A percentile compares a stretch with the other conserved stretches of the same genome.
These are phyloP conservation scores for Eospalax fontanierii DNA, from an alignment of 2,797 vertebrate genomes.

Conservation along the genomic window DNA sequence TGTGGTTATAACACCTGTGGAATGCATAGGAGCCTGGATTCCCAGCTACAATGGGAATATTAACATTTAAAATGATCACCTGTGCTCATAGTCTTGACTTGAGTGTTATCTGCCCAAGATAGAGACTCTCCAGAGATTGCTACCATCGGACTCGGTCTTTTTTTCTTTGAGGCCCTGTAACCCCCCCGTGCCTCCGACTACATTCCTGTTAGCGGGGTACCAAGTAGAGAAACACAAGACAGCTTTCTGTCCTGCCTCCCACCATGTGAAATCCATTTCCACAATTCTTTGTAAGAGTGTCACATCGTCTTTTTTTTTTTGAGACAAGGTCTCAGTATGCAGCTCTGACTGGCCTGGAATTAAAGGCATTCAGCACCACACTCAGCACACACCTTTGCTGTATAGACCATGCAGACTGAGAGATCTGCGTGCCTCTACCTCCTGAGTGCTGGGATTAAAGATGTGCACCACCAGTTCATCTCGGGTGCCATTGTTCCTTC, in stretches of 20 bases:
- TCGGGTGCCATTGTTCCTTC: not conserved
- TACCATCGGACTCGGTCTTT: not conserved
- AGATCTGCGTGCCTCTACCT: not conserved
- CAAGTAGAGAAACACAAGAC: not conserved
- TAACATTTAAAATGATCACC: not conserved
- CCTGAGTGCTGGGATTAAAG: not conserved
- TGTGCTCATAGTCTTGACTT: not conserved
- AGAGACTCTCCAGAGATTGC: not conserved
- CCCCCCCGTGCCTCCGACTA: not conserved
- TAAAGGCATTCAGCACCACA: no score
- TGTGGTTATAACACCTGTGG: not conserved
- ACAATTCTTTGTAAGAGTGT: not conserved
- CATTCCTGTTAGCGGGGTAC: not conserved
- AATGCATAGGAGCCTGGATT: not conserved
- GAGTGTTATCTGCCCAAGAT: not conserved
- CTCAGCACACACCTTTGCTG: no score
- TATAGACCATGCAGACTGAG: no score
- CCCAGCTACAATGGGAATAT: not conserved
- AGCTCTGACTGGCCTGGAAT: no score
- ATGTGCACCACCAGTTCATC: not conserved
- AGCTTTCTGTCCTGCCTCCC: not conserved
- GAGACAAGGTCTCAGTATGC: no score
- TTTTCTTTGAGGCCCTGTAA: not conserved
- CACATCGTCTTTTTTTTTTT: not conserved
- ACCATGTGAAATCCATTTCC: not conserved